Evolutionary conservation across 2,797 vertebrate genomes (phyloP).

Genomic region (Oryzias sinensis): DNA sequence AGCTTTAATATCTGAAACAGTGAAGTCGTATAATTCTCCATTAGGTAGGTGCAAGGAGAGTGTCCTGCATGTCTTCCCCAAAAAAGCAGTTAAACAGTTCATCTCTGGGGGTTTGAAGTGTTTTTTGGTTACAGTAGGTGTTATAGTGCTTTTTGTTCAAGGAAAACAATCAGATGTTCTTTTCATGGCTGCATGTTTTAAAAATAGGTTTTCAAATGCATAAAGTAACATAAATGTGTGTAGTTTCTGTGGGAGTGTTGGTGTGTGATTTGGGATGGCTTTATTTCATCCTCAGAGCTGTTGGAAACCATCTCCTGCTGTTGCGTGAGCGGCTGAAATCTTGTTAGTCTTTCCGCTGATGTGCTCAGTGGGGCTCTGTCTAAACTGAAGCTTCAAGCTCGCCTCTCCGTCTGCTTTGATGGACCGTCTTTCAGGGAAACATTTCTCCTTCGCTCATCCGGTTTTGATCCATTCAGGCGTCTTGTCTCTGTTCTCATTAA

Average conservation of each 20-base stretch:
- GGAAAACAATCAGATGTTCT: conserved; percentile 1
- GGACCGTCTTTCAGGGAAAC: neutral
- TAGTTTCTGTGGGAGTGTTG: neutral
- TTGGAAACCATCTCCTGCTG: conserved; percentile 25
- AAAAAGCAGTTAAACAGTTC: conserved; percentile 25
- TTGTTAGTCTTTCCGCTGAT: conserved; percentile 27
- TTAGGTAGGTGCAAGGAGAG: conserved; percentile 80
- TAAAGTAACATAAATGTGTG: neutral
- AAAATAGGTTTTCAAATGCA: conserved; percentile 28
- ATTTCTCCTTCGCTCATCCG: neutral
- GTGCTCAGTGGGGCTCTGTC: conserved; percentile 17
- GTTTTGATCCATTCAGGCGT: neutral
- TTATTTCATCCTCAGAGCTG: conserved; percentile 16
- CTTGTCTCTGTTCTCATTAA: neutral
- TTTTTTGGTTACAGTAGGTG: conserved; percentile 3
- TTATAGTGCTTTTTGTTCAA: neutral
- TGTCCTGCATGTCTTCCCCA: conserved; percentile 47
- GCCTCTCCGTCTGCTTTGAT: conserved; percentile 7
- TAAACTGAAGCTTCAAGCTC: conserved; percentile 12
- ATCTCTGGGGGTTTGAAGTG: conserved; percentile 7
- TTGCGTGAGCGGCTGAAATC: conserved; percentile 32
- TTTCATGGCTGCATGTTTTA: conserved; percentile 19
- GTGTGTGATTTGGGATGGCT: conserved; percentile 25
- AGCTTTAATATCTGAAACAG: conserved; percentile 77
- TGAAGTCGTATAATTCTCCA: conserved; percentile 75